Percentiles rank a stretch among this genome's conserved stretches.
Conservation (phyloP, 2,113 vertebrate genomes). For the Dipodomys spectabilis region DNA sequence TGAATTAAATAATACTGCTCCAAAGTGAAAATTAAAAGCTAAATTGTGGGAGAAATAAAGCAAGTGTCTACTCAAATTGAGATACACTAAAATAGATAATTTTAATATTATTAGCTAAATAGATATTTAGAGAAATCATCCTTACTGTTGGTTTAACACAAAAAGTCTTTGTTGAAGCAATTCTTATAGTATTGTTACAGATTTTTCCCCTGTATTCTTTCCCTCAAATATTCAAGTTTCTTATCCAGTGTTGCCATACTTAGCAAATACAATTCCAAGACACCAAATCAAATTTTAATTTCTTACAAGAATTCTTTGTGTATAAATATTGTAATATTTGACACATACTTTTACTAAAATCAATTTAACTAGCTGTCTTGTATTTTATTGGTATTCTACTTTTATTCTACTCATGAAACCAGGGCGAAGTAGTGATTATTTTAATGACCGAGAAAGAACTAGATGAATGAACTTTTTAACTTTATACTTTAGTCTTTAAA, state of each 20-base stretch:
- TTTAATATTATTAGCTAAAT: neutral
- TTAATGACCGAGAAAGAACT: neutral
- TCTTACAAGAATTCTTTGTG: neutral
- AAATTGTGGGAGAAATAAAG: slow-evolving; percentile 52
- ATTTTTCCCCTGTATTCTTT: neutral
- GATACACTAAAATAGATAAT: neutral
- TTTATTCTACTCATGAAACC: neutral
- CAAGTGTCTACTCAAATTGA: slow-evolving; percentile 22
- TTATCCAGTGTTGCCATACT: neutral
- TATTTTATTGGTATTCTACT: neutral
- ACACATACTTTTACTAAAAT: neutral
- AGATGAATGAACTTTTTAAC: neutral
- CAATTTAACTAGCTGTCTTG: neutral
- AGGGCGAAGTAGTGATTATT: neutral
- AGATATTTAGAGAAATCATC: neutral
- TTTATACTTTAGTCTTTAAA: neutral
- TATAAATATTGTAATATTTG: neutral
- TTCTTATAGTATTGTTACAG: neutral
- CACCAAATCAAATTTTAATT: slow-evolving; percentile 5
- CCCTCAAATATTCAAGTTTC: neutral
- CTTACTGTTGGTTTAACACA: neutral
- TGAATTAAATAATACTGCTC: slow-evolving; percentile 70
- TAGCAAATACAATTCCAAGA: slow-evolving; percentile 1
- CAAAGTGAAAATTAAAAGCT: slow-evolving; percentile 67
- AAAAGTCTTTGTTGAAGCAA: neutral